These are phyloP conservation scores for Tricholaema leucomelas DNA, from an alignment of 2,113 vertebrate genomes.

Conservation along the genomic window DNA sequence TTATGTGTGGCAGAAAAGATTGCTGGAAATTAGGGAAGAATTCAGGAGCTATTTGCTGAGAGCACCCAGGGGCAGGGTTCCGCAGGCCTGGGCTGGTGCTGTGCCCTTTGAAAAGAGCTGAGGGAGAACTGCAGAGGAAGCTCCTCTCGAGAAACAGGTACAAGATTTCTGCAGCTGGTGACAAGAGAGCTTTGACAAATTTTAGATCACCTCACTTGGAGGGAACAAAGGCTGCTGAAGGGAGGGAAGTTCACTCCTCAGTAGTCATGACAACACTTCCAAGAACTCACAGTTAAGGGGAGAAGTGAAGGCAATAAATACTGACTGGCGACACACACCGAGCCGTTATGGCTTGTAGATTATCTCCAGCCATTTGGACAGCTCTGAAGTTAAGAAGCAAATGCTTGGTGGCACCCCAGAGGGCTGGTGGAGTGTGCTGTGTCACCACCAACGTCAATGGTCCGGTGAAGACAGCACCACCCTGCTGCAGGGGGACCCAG, in stretches of 20 bases:
- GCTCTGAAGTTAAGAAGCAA: not conserved
- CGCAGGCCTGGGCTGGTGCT: not conserved
- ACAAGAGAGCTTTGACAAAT: conserved; percentile 25
- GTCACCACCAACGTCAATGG: not conserved
- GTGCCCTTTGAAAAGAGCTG: not conserved
- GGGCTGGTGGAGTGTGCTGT: not conserved
- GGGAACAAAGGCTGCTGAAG: conserved; percentile 52
- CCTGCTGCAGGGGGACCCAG: not conserved
- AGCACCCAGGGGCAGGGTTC: not conserved
- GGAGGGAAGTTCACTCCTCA: conserved; percentile 54
- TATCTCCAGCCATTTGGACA: not conserved
- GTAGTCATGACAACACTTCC: conserved; percentile 70
- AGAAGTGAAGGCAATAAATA: conserved; percentile 29
- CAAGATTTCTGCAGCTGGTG: not conserved
- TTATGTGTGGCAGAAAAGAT: not conserved
- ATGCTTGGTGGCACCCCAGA: not conserved
- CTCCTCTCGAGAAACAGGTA: not conserved
- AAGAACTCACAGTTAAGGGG: conserved; percentile 13
- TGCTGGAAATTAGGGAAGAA: conserved; percentile 17
- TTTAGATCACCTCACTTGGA: conserved; percentile 27
- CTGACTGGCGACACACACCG: not conserved
- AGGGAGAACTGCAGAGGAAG: not conserved
- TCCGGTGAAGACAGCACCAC: not conserved
- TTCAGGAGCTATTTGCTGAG: conserved; percentile 26
- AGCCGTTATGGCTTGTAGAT: not conserved